A percentile compares a stretch with the other conserved stretches of the same genome.
Conservation (phyloP, 2,888 invertebrate genomes). For the Drosophila nigricruria region DNA sequence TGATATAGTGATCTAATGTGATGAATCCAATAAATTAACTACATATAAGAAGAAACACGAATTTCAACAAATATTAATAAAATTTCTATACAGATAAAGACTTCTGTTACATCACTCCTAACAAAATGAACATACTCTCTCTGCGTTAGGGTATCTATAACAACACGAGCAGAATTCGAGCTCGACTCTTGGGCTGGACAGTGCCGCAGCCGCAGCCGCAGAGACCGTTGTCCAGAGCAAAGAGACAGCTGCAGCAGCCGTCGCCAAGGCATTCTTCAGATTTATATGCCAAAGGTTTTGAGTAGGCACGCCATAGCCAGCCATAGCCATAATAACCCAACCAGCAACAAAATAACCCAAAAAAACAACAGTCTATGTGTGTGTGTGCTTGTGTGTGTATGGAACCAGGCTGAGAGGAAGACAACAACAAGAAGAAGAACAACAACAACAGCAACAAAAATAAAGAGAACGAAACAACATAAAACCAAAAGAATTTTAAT, state of each 20-base stretch:
- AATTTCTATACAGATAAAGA: not conserved
- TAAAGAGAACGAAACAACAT: constrained; percentile 64
- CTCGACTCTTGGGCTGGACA: constrained; percentile 8
- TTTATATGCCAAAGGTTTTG: constrained; percentile 75
- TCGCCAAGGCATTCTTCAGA: constrained; percentile 75
- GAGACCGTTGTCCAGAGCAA: constrained; percentile 21
- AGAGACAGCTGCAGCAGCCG: constrained; percentile 44
- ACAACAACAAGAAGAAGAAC: constrained; percentile 19
- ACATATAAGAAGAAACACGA: too few relatives aligned
- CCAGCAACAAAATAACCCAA: constrained; percentile 69
- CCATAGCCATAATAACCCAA: constrained; percentile 61
- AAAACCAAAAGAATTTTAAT: constrained; percentile 83
- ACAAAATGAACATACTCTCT: not conserved
- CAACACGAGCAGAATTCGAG: constrained; percentile 18
- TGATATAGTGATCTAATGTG: too few relatives aligned
- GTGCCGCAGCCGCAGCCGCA: constrained; percentile 6
- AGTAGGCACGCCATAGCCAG: constrained; percentile 65
- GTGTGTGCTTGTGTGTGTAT: constrained; percentile 43
- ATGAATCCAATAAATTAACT: too few relatives aligned
- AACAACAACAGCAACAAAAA: constrained; percentile 23
- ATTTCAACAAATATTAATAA: not conserved
- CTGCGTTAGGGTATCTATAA: not conserved
- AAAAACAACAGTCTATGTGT: constrained; percentile 44
- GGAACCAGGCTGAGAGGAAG: constrained; percentile 53
- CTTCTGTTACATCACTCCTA: not conserved